phyloP scores from a whole-genome alignment of 2,797 vertebrate genomes.

The Thunnus albacares region DNA sequence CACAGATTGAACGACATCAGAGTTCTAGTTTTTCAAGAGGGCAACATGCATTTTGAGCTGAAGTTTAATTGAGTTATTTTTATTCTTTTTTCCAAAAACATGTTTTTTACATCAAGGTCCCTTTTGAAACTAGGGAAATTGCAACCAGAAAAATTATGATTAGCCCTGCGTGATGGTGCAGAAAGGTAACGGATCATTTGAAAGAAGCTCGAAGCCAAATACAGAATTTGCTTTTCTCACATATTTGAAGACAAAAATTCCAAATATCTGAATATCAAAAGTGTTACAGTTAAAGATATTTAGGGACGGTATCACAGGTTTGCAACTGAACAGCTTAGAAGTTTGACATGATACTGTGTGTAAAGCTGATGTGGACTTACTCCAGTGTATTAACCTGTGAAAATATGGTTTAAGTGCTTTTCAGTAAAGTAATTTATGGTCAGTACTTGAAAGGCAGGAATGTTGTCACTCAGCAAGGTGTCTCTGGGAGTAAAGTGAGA shows the following conservation, averaged over 20 bases:
- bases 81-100: not conserved
- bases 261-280: not conserved
- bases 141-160: not conserved
- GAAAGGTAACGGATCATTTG: not conserved
- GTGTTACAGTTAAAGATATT: not conserved
- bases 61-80: too few relatives aligned
- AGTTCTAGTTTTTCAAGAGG: too few relatives aligned
- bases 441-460: not conserved
- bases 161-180: not conserved
- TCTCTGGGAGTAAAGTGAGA: not conserved
- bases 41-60: not conserved
- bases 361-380: not conserved
- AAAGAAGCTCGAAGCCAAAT: slow-evolving; percentile 1
- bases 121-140: not conserved
- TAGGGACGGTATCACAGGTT: not conserved
- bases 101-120: not conserved
- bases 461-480: not conserved
- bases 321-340: slow-evolving; percentile 3
- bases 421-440: not conserved
- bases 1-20: not conserved
- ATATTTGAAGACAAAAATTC: not conserved
- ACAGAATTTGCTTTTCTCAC: not conserved
- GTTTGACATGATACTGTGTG: not conserved
- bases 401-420: not conserved
- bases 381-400: slow-evolving; percentile 1